A percentile compares a stretch with the other conserved stretches of the same genome.
phyloP scores from a whole-genome alignment of 2,888 invertebrate genomes.

The Taphrorychus bicolor region DNA sequence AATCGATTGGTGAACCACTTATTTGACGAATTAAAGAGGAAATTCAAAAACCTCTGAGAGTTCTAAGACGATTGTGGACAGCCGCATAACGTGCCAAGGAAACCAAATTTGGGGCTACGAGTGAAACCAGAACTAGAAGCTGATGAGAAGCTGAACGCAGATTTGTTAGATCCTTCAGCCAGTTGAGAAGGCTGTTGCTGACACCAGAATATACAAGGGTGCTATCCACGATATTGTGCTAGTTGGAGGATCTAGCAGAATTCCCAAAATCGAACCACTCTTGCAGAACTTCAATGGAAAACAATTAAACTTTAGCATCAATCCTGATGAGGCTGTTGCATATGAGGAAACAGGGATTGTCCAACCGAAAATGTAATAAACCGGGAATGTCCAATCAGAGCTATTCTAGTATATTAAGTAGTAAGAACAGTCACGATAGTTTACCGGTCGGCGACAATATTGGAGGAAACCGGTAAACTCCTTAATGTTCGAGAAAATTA shows the following conservation, averaged over 20 bases:
- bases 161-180: conserved; percentile 72
- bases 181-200: conserved; percentile 77
- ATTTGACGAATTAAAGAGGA: conserved; percentile 72
- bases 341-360: no score
- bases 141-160: conserved; percentile 79
- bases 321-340: conserved; percentile 58
- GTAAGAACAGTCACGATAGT: no score
- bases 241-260: conserved; percentile 84
- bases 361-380: no score
- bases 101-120: conserved; percentile 76
- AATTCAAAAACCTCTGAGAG: conserved; percentile 65
- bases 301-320: conserved; percentile 55
- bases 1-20: conserved; percentile 66
- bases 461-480: no score
- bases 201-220: conserved; percentile 79
- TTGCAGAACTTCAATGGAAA: conserved; percentile 75
- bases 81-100: conserved; percentile 64
- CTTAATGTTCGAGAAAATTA: no score
- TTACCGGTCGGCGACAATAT: no score
- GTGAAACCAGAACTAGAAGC: conserved; percentile 78
- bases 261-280: conserved; percentile 78
- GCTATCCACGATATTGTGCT: conserved; percentile 81
- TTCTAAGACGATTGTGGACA: conserved; percentile 51
- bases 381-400: no score
- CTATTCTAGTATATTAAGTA: no score